Evolutionary conservation across 2,888 invertebrate species (phyloP), one percentile per base, ranked within the genome.

Genomic region (Lithophane semibrunnea): DNA sequence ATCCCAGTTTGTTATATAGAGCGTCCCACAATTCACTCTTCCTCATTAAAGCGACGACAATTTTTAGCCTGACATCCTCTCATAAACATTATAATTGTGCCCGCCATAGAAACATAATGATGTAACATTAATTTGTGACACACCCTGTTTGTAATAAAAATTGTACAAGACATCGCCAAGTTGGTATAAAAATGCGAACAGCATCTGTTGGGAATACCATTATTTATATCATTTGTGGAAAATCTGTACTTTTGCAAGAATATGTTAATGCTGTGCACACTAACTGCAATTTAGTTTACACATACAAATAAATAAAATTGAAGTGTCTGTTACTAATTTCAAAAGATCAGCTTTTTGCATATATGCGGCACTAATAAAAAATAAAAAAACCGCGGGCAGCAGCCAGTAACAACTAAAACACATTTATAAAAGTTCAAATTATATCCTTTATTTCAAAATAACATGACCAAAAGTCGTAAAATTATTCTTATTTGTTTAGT

Each of bases 21-120:
- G 86, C 92, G 90, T 74, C 88, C 89, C 90, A 91, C 92, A 96
- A 96, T 96, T 96, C 93, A 89, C 90, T 94, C 96, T 92, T 96
- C 96, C 96, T 96, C 96, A 96, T 96, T 96, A 96, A 92, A 90
- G 66, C 80, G 91, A 92, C 87, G 91, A 92, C 93, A 94, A 93
- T 93, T 94, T 94, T 94, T 93, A 93, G 92, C 82, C 89, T 89
- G 89, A 93, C 95, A 93, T 96, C 96, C 96, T 95, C 90, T 92
- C 90, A 91, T 93, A 91, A 92, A 92, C 90, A 89, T 91, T 91
- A 93, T 93, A 93, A 91, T 88, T 89, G 90, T 89, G 89, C 89
- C 88, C 91, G 92, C 92, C 85, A 89, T 90, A 87, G 86, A 86
- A 81, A 87, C 86, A 84, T 90, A 90, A 91, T 92, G 89, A 84